These are phyloP conservation scores for Ashinkailepas kermadecensis DNA, from an alignment of 2,888 invertebrate genomes.

Conservation along the genomic window DNA sequence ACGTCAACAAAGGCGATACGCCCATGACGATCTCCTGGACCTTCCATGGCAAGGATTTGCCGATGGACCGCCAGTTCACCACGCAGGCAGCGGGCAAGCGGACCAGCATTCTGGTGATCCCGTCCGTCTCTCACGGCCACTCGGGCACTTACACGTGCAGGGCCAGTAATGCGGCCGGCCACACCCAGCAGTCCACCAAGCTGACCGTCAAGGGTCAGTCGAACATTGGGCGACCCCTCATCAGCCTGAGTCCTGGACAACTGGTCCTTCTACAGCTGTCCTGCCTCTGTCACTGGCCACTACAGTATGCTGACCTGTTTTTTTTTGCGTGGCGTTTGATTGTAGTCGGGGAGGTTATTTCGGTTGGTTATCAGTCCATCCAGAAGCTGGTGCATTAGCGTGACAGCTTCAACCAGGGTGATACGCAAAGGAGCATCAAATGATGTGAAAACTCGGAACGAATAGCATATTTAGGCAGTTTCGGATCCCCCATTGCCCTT, in stretches of 20 bases:
- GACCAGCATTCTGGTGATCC: constrained; percentile 44
- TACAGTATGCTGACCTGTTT: not conserved
- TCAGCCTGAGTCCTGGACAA: too few species aligned
- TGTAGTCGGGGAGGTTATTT: too few species aligned
- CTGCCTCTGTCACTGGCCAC: not conserved
- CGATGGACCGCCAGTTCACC: constrained; percentile 37
- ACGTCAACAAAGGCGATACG: constrained; percentile 66
- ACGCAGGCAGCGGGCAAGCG: constrained; percentile 38
- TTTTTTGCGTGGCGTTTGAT: not conserved
- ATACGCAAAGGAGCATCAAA: too few species aligned
- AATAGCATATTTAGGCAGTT: too few species aligned
- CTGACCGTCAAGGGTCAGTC: constrained; percentile 31
- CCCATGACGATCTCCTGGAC: constrained; percentile 70
- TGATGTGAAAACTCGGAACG: too few species aligned
- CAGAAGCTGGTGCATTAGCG: not conserved
- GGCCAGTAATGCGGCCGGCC: constrained; percentile 49
- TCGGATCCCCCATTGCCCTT: too few species aligned
- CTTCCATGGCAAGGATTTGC: constrained; percentile 57
- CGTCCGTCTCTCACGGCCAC: constrained; percentile 56
- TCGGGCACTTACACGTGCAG: constrained; percentile 66
- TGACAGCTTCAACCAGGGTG: not conserved
- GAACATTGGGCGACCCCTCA: too few species aligned
- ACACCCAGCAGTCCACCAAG: constrained; percentile 41
- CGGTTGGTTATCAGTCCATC: not conserved
- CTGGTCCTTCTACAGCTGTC: not conserved